Evolutionary conservation across 2,888 invertebrate genomes (phyloP).

Genomic region (Lasioglossum zephyrum): DNA sequence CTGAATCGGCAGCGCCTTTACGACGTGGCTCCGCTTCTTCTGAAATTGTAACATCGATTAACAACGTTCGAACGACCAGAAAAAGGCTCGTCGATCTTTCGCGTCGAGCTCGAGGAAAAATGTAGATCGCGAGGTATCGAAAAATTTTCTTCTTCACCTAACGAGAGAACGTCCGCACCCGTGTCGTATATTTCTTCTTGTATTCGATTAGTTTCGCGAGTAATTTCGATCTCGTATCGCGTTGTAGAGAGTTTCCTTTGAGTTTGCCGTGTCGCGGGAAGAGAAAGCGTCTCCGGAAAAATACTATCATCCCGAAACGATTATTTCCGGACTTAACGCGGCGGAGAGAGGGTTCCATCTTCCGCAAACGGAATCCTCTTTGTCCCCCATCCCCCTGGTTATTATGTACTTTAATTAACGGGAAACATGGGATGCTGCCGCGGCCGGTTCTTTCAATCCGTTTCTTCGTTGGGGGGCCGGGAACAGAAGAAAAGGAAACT

Average conservation of each 20-base stretch:
- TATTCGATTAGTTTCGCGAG: neutral
- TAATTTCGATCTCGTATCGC: neutral
- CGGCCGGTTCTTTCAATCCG: conserved; percentile 26
- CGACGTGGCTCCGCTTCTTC: neutral
- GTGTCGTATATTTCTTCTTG: neutral
- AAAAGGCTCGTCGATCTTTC: neutral
- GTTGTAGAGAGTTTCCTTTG: neutral
- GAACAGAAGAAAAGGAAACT: conserved; percentile 17
- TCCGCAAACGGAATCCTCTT: conserved; percentile 21
- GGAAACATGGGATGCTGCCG: conserved; percentile 40
- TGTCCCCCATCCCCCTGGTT: conserved; percentile 22
- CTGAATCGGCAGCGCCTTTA: neutral
- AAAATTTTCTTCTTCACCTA: too few relatives aligned
- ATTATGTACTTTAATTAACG: conserved; percentile 54
- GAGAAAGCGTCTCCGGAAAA: neutral
- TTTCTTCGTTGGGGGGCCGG: neutral
- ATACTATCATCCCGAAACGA: neutral
- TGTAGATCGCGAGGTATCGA: neutral
- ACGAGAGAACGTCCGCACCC: neutral
- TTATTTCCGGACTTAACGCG: conserved; percentile 2
- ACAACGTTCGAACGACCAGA: neutral
- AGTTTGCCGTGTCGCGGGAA: neutral
- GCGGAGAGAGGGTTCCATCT: neutral
- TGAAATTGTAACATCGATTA: neutral
- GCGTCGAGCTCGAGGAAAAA: neutral